phyloP scores from a whole-genome alignment of 2,797 vertebrate species.

The Chaetodon trifasciatus region DNA sequence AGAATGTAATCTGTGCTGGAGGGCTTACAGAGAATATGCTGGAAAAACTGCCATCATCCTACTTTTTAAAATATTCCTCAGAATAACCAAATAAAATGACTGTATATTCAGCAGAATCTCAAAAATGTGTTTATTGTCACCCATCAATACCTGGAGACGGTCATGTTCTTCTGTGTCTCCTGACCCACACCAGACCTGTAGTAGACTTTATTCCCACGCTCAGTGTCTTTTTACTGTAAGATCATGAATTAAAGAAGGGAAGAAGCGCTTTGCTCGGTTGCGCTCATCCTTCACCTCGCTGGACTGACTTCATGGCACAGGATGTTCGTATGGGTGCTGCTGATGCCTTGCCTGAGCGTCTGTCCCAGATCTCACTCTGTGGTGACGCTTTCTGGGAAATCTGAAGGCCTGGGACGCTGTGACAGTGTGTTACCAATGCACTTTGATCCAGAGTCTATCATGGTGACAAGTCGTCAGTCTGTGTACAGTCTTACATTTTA shows the following conservation, averaged over 20 bases:
- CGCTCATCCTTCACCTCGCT: constrained; percentile 29
- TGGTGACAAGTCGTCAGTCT: background rate
- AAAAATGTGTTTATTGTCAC: background rate
- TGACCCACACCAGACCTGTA: constrained; percentile 2
- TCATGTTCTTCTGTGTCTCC: background rate
- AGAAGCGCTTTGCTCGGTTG: constrained; percentile 17
- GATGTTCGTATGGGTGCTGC: constrained; percentile 2
- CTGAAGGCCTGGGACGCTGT: background rate
- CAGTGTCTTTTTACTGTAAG: constrained; percentile 12
- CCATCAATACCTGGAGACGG: background rate
- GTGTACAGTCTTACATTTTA: background rate
- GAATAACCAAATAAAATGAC: background rate
- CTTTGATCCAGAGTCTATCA: background rate
- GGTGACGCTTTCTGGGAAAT: background rate
- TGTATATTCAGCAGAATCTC: background rate
- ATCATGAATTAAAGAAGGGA: constrained; percentile 54
- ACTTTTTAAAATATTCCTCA: background rate
- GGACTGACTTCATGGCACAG: constrained; percentile 19
- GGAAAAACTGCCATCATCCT: background rate
- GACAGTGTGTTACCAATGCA: background rate
- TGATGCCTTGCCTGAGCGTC: background rate
- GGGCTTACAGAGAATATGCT: background rate
- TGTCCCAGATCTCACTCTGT: constrained; percentile 12
- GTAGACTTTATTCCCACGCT: background rate
- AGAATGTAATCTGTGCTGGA: background rate